Base-by-base conservation (phyloP, 1,140 invertebrate species). In the Cyclina sinensis region DNA sequence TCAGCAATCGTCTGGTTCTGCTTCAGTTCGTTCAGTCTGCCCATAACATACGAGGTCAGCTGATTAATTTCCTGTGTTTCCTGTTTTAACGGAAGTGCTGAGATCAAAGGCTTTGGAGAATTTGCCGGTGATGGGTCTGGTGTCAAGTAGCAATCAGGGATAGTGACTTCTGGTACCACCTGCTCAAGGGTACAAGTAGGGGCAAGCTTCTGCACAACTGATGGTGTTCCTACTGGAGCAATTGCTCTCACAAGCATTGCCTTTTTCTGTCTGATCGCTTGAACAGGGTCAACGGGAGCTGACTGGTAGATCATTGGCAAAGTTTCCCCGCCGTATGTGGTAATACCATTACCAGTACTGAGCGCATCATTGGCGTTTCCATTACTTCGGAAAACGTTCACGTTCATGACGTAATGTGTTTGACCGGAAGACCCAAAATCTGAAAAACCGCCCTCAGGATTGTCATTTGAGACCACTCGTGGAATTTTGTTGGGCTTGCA, bases 121-220 rank as follows among this genome's bases (percentile, higher is more conserved):
- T 91, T 92, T 35, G 90, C 92, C 14, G 94, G 94, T 24, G 94
- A 94, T 48, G 93, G 92, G 18, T 94, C 94, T 16, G 94, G 94
- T 12, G 94, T 94, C 1, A 94, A 90, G 76, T 91, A 94, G 14
- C 93, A 94, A 18, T 93, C 93, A 5, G 94, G 94, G 5, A 94
- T 85, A 16, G 85, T n/a, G 18, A 92, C 78, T 5, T 94, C 92
- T 21, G 93, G 93, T n/a, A 93, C 94, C 54, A 94, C 94, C 70
- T 94, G 92, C 51, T 94, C 93, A 21, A 91, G 76, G 32, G 80
- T 73, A 76, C 76, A 81, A 27, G 70, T 46, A 57, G 68, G 86
- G 30, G 89, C 74, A 65, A 84, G 62, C 37, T 85, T 85, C 30
- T 70, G 62, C 1, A 86, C 51, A 32, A 85, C 59, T n/a, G 73